Base-by-base conservation (phyloP, 2,797 vertebrate genomes). In the Avahi laniger region DNA sequence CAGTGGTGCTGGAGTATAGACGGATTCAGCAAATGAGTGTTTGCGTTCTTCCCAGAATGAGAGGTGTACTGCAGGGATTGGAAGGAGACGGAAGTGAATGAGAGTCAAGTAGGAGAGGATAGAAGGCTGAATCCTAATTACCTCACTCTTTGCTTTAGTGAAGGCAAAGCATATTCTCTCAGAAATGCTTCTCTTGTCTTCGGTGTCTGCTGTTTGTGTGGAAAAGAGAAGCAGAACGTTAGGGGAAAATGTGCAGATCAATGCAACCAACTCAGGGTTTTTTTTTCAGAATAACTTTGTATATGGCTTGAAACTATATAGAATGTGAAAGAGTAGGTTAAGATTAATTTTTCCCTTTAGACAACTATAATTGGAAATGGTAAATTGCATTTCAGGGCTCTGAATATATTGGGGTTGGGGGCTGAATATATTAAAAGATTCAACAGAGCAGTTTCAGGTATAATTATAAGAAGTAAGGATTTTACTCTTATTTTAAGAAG, bases 401-500 rank as follows among this genome's bases (percentile, higher is more conserved):
- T 43, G 52, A 43, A 20, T 61, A 26, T 69, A 38, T 43, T 57
- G 43, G 15, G 35, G 11, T 13, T 57, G 15, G 35, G 13, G 5
- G n/a, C 17, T 91, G 81, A 92, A 33, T 92, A 4, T 67, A 26
- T 83, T n/a, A 75, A 33, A 93, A 69, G 54, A 90, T 59, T 81
- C 38, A 61, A 14, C 73, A 94, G 67, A 79, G 65, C 10, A 52
- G 38, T 82, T 86, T 86, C 33, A 7, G 26, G 1, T 78, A 72
- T 70, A 85, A 85, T 50, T 88, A 41, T 54, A 76, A 96, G 91
- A 79, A 84, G 15, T 81, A 35, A 79, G 5, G 3, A 30, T 93
- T 91, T 86, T 86, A 50, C 48, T 70, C 20, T 57, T 89, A 94
- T 73, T 91, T 93, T 93, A 72, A 90, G 33, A 94, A 95, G n/a